Evolutionary conservation across 2,888 invertebrate genomes (phyloP).

Genomic region (Pandemis cinnamomeana): DNA sequence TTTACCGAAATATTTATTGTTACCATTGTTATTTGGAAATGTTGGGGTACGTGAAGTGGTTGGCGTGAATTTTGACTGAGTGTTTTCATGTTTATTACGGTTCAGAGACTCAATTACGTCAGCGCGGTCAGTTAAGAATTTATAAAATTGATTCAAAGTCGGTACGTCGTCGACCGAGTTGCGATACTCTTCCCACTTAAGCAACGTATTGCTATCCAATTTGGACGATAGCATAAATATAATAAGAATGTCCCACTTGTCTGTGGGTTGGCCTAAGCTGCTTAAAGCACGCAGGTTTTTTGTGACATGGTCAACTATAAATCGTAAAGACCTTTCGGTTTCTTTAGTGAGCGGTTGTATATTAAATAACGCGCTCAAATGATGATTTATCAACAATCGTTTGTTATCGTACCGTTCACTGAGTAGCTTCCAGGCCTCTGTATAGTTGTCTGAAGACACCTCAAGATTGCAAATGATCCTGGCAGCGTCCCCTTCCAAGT

Average conservation of each 20-base stretch:
- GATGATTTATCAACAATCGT: constrained; percentile 11
- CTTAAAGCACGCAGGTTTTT: background rate
- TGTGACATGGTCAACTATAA: background rate
- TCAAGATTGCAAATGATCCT: constrained; percentile 43
- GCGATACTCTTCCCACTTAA: constrained; percentile 7
- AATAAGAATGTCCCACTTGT: background rate
- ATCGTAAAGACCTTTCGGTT: background rate
- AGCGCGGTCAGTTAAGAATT: background rate
- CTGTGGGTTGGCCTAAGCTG: constrained; percentile 7
- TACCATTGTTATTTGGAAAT: background rate
- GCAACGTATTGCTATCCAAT: background rate
- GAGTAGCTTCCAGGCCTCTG: constrained; percentile 39
- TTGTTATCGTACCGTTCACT: constrained; percentile 44
- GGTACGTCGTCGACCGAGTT: constrained; percentile 1
- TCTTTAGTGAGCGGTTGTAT: background rate
- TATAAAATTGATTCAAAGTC: background rate
- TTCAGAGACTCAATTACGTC: background rate
- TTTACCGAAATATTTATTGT: background rate
- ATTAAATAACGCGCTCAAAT: background rate
- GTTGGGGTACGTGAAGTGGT: background rate
- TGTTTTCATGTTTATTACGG: background rate
- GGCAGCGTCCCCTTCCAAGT: constrained; percentile 46
- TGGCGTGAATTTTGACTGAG: background rate
- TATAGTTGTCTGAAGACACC: constrained; percentile 41
- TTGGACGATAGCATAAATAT: constrained; percentile 4